Percentiles rank a stretch among this genome's conserved stretches.
phyloP scores from a whole-genome alignment of 1,140 invertebrate species.

The Scaptomyza graminum region DNA sequence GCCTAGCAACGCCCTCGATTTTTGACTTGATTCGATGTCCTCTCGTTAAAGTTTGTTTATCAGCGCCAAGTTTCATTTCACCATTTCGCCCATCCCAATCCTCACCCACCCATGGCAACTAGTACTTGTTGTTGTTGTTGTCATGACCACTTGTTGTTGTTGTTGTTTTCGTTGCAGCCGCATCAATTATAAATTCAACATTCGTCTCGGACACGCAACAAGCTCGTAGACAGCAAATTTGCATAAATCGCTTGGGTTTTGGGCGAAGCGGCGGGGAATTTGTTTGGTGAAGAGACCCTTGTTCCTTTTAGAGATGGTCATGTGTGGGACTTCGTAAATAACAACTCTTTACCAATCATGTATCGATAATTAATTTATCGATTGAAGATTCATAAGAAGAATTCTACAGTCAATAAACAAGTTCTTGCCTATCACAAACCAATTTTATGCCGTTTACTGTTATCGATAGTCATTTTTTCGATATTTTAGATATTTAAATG shows the following conservation, averaged over 20 bases:
- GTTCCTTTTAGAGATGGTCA: no score
- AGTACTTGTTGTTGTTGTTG: slow-evolving; percentile 51
- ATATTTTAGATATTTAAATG: no score
- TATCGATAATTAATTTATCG: no score
- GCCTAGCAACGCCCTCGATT: slow-evolving; percentile 69
- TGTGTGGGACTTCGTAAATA: no score
- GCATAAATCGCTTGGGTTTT: slow-evolving; percentile 15
- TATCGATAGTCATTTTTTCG: no score
- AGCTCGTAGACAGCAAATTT: slow-evolving; percentile 20
- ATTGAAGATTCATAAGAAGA: no score
- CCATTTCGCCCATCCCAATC: not conserved
- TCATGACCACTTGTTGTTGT: slow-evolving; percentile 69
- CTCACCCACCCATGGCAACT: slow-evolving; percentile 56
- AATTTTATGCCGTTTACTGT: no score
- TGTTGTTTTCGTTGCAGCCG: slow-evolving; percentile 43
- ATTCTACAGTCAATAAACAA: no score
- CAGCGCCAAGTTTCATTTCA: slow-evolving; percentile 13
- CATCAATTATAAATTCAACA: slow-evolving; percentile 71
- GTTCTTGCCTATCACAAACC: no score
- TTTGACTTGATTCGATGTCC: slow-evolving; percentile 35
- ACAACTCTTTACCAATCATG: no score
- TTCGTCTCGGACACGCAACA: slow-evolving; percentile 59
- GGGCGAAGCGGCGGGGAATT: no score
- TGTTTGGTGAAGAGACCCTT: not conserved
- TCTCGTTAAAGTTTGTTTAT: slow-evolving; percentile 66